Base-by-base conservation (phyloP, 2,113 vertebrate species). In the Brienomyrus longianalis region DNA sequence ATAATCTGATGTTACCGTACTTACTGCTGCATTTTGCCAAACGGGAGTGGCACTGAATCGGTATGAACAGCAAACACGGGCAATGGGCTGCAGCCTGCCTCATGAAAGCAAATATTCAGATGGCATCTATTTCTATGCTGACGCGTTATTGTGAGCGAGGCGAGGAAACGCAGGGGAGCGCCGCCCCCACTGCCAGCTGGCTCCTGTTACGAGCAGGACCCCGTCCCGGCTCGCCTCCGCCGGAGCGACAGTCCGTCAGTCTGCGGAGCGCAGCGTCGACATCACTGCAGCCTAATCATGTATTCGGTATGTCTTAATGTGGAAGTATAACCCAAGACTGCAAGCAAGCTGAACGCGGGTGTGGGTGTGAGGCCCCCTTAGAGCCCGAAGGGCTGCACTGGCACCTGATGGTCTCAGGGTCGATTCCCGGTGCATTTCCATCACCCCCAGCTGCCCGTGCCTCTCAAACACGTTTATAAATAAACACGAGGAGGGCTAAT, bases 1-100 rank as follows among this genome's bases (percentile, higher is more conserved):
- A 80, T 43, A 80, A 19, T 80, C 74, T 3, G 31, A 80, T 19
- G 35, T 43, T 43, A 39, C 74, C 10, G 35, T 43, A 80, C 43
- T 47, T 50, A 23, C 21, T 13, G 88, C 43, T 89, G 19, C 21
- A 23, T 43, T 13, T 11, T 48, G 31, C 27, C 77, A 35, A 51
- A n/a, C 0, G 21, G 35, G 6, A 83, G 13, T 23, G 35, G 19
- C 70, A 39, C 88, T 87, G 91, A 91, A 88, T 90, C 89, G 89
- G 89, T 51, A 87, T 54, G 8, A 45, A 27, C 54, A 87, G 39
- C 62, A 70, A 70, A 43, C 47, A 66, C n/a, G 15, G 74, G 74
- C 77, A 17, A 27, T 56, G 3, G 50, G 50, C 31, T 56, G 51
- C 23, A 50, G 39, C 66, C 47, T 54, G 45, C 21, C 2, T 31